Evolutionary conservation across 2,797 vertebrate genomes (phyloP).

Genomic region (Borostomias antarcticus): DNA sequence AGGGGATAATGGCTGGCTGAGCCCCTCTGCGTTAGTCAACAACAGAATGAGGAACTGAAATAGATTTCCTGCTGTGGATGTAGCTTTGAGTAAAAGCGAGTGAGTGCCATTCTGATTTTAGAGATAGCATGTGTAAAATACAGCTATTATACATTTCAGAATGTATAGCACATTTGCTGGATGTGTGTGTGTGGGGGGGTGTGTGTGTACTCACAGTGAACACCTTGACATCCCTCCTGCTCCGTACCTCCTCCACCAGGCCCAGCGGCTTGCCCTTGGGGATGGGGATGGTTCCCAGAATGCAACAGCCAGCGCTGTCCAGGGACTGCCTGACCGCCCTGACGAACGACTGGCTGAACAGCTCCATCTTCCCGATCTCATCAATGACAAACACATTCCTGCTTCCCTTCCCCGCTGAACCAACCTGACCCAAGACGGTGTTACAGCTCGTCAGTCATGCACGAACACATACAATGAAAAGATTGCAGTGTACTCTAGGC

Average conservation of each 20-base stretch:
- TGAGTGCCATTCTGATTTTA: too few relatives aligned
- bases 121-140: too few relatives aligned
- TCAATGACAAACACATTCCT: conserved; percentile 87
- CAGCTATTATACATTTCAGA: too few relatives aligned
- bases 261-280: conserved; percentile 86
- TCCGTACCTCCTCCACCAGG: conserved; percentile 91
- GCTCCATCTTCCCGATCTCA: conserved; percentile 97
- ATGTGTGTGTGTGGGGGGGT: neutral
- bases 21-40: conserved; percentile 39
- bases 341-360: conserved; percentile 92
- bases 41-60: conserved; percentile 18
- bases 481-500: too few relatives aligned
- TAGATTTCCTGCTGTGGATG: conserved; percentile 30
- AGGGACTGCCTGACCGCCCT: conserved; percentile 82
- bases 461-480: neutral
- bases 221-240: conserved; percentile 83
- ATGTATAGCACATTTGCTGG: too few relatives aligned
- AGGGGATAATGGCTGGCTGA: conserved; percentile 58
- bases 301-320: conserved; percentile 62
- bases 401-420: conserved; percentile 33
- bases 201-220: conserved; percentile 85
- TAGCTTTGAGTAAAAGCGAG: neutral
- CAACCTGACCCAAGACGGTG: conserved; percentile 62
- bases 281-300: conserved; percentile 91
- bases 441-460: neutral